Base-by-base conservation (phyloP, 1,140 invertebrate genomes). In the Zaprionus lachaisei region DNA sequence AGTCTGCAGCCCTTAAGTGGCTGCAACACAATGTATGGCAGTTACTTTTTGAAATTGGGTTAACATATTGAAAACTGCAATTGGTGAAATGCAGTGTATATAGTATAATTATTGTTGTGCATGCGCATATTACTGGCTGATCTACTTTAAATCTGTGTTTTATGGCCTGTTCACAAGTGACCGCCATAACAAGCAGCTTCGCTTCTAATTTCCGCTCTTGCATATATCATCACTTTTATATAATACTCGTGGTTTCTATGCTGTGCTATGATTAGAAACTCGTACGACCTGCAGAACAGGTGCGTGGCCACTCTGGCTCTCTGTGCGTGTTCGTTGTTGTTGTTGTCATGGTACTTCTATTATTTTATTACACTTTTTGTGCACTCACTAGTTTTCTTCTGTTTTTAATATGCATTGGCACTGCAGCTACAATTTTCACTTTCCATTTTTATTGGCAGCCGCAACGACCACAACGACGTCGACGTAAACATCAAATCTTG, bases 401-500 rank as follows among this genome's bases (percentile, higher is more conserved):
- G 51, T 73, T 70, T 89, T 90, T 90, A 89, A 89, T 90, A 91
- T 89, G 86, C 86, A 90, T 57, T 72, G 72, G 72, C 79, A 69
- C 38, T 89, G 85, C 85, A 90, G 68, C 81, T 79, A 73, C 85
- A 89, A 89, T 89, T 89, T 89, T 89, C 85, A 89, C 85, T 89
- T 89, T 89, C 85, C 85, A 90, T 89, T 89, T 87, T 89, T 89
- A 89, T 89, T 89, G 85, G 80, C 80, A 81, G 28, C 62, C 61
- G 38, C 61, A 62, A 55, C 66, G 62, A 61, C 55, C 64, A 54
- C 60, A 63, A 86, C 77, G n/a, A 47, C 62, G 74, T 60, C 75
- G 65, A 86, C 78, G 31, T 28, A 57, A 70, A 69, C 74, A 71
- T 85, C 85, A 89, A 89, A 89, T 89, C 86, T 87, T 89, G 64